Evolutionary conservation across 1,140 invertebrate species (phyloP).

Genomic region (Zophobas atratus): DNA sequence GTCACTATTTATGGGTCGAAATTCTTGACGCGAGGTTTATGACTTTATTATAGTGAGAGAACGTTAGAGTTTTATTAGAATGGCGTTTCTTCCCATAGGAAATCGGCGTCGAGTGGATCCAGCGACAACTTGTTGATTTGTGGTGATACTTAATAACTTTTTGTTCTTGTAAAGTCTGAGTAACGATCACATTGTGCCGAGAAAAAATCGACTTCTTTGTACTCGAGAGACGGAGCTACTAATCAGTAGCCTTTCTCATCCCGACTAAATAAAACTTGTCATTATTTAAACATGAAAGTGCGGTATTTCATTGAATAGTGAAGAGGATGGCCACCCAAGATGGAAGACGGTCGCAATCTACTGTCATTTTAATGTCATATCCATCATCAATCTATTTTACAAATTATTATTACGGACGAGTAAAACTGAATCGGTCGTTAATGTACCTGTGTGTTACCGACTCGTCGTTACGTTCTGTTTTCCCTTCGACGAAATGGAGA

Average conservation of each 20-base stretch:
- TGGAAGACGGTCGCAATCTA: slow-evolving; percentile 49
- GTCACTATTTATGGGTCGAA: slow-evolving; percentile 30
- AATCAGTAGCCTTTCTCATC: slow-evolving; percentile 45
- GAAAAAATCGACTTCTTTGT: slow-evolving; percentile 42
- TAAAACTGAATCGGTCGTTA: slow-evolving; percentile 45
- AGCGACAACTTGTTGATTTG: slow-evolving; percentile 41
- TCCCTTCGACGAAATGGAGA: background rate
- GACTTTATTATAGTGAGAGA: slow-evolving; percentile 22
- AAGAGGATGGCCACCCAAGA: slow-evolving; percentile 42
- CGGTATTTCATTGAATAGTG: slow-evolving; percentile 45
- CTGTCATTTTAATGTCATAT: slow-evolving; percentile 51
- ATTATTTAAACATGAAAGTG: slow-evolving; percentile 48
- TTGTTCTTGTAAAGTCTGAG: slow-evolving; percentile 6
- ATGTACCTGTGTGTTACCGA: slow-evolving; percentile 18
- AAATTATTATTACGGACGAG: slow-evolving; percentile 45
- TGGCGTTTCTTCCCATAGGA: slow-evolving; percentile 13
- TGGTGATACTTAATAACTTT: slow-evolving; percentile 19
- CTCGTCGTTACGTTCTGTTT: slow-evolving; percentile 19
- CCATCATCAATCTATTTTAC: slow-evolving; percentile 48
- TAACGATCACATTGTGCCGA: slow-evolving; percentile 21
- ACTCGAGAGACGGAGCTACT: slow-evolving; percentile 29
- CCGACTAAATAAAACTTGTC: slow-evolving; percentile 42
- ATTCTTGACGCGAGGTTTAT: slow-evolving; percentile 30
- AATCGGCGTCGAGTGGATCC: slow-evolving; percentile 9
- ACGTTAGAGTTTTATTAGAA: slow-evolving; percentile 37